Percentiles rank a stretch among this genome's conserved stretches.
Conservation (phyloP, 2,113 vertebrate genomes). For the Acrocephalus kingi region DNA sequence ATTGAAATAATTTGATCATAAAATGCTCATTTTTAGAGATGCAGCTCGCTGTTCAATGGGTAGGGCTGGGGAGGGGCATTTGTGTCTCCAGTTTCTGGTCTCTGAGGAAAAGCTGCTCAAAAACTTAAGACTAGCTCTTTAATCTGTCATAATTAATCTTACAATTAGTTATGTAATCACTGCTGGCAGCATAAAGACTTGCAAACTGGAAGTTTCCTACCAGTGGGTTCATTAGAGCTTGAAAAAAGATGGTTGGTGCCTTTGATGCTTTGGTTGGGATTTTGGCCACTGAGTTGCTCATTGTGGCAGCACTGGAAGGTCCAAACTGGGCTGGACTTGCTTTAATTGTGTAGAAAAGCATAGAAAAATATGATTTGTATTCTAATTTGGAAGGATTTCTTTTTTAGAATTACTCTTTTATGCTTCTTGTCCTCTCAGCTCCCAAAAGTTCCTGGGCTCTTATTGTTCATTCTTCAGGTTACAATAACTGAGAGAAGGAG, state of each 20-base stretch:
- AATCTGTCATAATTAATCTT: background rate
- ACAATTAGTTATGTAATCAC: background rate
- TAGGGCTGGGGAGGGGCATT: background rate
- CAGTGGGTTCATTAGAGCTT: background rate
- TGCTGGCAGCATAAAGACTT: background rate
- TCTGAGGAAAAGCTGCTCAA: background rate
- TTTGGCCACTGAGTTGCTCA: background rate
- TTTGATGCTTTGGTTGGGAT: background rate
- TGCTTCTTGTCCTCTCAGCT: background rate
- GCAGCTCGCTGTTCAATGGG: fast-evolving
- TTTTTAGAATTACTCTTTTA: background rate
- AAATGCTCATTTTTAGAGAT: fast-evolving
- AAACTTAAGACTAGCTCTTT: background rate
- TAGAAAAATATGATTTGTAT: fast-evolving
- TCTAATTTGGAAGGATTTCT: background rate
- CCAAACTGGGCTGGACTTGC: background rate
- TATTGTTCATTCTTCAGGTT: background rate
- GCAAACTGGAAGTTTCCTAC: fast-evolving
- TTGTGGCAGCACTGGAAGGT: background rate
- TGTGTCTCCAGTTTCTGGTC: background rate
- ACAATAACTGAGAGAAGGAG: background rate
- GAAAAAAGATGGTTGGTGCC: background rate
- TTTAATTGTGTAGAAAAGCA: background rate
- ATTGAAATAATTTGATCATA: fast-evolving
- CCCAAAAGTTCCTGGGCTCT: background rate